These are phyloP conservation scores for Prosapia bicincta DNA, from an alignment of 2,888 invertebrate species.

Conservation along the genomic window DNA sequence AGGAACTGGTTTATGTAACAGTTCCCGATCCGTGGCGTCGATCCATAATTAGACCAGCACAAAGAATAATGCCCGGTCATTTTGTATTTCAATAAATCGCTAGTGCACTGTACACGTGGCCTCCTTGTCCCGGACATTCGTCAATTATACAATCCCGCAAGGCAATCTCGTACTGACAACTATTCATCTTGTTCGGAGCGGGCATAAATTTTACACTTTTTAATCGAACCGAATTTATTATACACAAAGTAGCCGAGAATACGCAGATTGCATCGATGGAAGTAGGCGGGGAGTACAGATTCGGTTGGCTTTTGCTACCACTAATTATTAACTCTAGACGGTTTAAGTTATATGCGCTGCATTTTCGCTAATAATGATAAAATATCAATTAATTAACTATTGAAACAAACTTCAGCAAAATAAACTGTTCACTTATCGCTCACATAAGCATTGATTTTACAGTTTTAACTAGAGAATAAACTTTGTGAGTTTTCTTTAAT, in stretches of 20 bases:
- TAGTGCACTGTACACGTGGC: background rate
- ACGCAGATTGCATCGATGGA: background rate
- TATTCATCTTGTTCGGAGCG: background rate
- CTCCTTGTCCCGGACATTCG: background rate
- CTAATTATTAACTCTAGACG: background rate
- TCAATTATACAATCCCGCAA: background rate
- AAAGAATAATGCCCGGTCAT: background rate
- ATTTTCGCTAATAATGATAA: too few relatives aligned
- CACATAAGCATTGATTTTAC: too few relatives aligned
- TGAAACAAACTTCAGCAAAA: too few relatives aligned
- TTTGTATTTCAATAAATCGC: conserved; percentile 2
- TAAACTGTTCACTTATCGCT: too few relatives aligned
- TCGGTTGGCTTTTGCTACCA: background rate
- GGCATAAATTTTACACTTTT: background rate
- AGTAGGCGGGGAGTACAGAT: background rate
- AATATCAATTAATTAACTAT: too few relatives aligned
- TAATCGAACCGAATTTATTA: background rate
- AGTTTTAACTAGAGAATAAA: too few relatives aligned
- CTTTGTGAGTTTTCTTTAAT: too few relatives aligned
- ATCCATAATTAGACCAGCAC: background rate
- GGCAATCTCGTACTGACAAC: background rate
- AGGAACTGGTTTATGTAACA: too few relatives aligned
- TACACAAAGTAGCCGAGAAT: too few relatives aligned
- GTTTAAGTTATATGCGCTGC: too few relatives aligned
- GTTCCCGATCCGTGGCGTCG: too few relatives aligned